These are phyloP conservation scores for Lacerta viridis DNA, from an alignment of 2,797 vertebrate species.

Conservation along the genomic window DNA sequence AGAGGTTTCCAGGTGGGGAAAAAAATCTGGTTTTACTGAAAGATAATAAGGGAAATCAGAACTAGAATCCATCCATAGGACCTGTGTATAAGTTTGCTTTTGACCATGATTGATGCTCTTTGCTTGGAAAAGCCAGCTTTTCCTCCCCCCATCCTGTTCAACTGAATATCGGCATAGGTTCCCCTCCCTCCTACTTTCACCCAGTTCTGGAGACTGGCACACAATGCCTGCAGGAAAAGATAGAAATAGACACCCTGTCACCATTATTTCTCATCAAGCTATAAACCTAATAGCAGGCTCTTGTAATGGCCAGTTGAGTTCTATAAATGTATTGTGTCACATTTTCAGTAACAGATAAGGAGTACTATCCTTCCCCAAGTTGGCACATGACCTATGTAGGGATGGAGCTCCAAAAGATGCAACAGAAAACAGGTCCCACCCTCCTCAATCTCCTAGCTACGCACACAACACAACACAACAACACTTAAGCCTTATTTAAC, in stretches of 20 bases:
- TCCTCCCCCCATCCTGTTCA: constrained; percentile 8
- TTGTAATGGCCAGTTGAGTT: constrained; percentile 4
- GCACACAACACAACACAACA: too few relatives aligned
- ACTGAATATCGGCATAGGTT: not conserved
- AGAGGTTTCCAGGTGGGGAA: not conserved
- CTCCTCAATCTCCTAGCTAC: not conserved
- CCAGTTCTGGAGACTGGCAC: not conserved
- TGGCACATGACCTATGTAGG: too few relatives aligned
- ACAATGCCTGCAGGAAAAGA: not conserved
- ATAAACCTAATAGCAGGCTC: not conserved
- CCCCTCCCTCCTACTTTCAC: constrained; percentile 3
- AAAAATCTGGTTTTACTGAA: not conserved
- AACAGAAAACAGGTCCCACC: not conserved
- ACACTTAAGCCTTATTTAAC: too few relatives aligned
- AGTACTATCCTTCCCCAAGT: not conserved
- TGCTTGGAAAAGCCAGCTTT: not conserved
- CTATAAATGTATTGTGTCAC: constrained; percentile 24
- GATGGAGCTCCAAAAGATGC: too few relatives aligned
- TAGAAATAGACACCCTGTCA: constrained; percentile 6
- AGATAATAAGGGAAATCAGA: not conserved
- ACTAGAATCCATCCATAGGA: not conserved
- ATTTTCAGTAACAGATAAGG: not conserved
- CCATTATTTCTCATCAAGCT: constrained; percentile 3
- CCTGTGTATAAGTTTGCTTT: not conserved
- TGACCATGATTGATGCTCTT: not conserved